A percentile compares a stretch with the other conserved stretches of the same genome.
phyloP scores from a whole-genome alignment of 2,113 vertebrate genomes.

The Nesogale talazaci region DNA sequence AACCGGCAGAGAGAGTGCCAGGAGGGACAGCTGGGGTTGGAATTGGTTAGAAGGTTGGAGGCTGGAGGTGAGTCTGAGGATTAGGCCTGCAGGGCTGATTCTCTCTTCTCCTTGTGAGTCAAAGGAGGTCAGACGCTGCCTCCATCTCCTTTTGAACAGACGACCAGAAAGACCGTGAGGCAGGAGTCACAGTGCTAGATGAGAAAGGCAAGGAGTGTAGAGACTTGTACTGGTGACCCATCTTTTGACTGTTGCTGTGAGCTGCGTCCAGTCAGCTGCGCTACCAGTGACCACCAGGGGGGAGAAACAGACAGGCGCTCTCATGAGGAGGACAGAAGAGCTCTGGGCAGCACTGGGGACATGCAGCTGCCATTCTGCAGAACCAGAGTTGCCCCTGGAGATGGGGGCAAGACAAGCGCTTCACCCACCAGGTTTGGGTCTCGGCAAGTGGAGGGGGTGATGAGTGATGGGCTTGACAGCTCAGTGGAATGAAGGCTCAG shows the following conservation, averaged over 20 bases:
- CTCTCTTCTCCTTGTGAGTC: too few relatives aligned
- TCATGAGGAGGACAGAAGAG: background rate
- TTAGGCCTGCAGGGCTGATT: too few relatives aligned
- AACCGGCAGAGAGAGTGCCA: too few relatives aligned
- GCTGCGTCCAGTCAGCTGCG: background rate
- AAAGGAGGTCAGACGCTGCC: too few relatives aligned
- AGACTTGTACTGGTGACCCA: background rate
- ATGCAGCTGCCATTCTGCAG: background rate
- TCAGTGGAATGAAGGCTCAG: background rate
- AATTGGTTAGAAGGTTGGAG: too few relatives aligned
- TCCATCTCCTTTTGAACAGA: too few relatives aligned
- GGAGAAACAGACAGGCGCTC: background rate
- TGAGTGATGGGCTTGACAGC: background rate
- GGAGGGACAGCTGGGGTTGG: too few relatives aligned
- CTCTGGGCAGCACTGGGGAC: background rate
- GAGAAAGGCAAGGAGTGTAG: background rate
- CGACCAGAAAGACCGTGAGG: background rate
- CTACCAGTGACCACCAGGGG: background rate
- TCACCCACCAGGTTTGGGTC: background rate
- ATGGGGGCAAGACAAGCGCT: background rate
- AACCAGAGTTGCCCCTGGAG: background rate
- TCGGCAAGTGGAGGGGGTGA: background rate
- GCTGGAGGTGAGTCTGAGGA: too few relatives aligned
- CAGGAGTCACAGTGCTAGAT: background rate
- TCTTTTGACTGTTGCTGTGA: background rate